phyloP scores from a whole-genome alignment of 64 coral and sea anemone species.

The Hydrozoanthus tunicans region DNA sequence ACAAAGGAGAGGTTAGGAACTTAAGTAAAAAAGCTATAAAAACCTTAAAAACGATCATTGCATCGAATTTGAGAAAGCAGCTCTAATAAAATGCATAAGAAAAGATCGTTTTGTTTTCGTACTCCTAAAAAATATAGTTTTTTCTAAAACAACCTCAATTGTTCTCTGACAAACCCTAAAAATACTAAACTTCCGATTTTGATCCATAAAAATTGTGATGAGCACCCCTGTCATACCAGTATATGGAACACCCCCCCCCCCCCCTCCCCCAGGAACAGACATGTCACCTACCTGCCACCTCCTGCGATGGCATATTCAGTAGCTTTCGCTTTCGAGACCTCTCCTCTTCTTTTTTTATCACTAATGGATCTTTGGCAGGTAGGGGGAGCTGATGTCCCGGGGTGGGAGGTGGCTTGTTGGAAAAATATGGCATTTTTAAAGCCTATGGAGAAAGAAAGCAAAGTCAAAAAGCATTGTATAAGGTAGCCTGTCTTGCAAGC shows the following conservation, averaged over 20 bases:
- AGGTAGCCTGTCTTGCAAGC: no score
- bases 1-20: no score
- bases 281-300: constrained; percentile 26
- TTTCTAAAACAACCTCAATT: no score
- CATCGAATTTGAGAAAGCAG: no score
- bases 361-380: constrained; percentile 50
- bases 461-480: not conserved
- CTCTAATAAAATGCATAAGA: no score
- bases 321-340: constrained; percentile 73
- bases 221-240: not conserved
- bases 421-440: constrained; percentile 91
- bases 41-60: no score
- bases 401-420: constrained; percentile 85
- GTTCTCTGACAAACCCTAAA: no score
- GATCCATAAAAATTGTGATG: not conserved
- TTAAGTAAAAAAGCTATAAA: no score
- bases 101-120: no score
- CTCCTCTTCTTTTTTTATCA: constrained; percentile 68
- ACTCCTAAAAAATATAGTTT: no score
- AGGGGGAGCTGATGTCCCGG: constrained; percentile 67
- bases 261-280: no score
- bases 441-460: constrained; percentile 48
- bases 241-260: not conserved
- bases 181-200: no score
- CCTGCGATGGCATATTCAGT: not conserved